Base-by-base conservation (phyloP, 2,797 vertebrate genomes). In the Eupleurogrammus muticus region DNA sequence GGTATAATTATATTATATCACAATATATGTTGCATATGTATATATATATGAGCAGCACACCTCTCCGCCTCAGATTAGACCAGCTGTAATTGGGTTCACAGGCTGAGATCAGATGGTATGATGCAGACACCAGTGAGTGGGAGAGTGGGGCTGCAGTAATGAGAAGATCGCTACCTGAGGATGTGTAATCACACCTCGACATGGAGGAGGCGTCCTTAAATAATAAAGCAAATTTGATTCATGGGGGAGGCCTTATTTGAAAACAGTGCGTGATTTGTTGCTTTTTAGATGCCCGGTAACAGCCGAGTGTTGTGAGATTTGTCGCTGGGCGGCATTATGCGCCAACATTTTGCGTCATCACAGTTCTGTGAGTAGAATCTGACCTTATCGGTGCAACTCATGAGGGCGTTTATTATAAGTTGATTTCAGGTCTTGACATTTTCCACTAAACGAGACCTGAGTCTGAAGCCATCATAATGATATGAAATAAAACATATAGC, bases 131-230 rank as follows among this genome's bases (percentile, higher is more conserved):
- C 42, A 47, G 51, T 38, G 48, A 28, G 24, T 17, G 49, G 44
- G 32, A 55, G 24, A 58, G 35, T n/a, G 47, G 17, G 5, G 56
- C 76, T 81, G 68, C 55, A 68, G 19, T 80, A 87, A 89, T 72
- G 68, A 84, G 82, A 68, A 56, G 70, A 82, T 34, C 51, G 68
- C 24, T 57, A 78, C 80, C 84, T 42, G 74, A 77, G 78, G 87
- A 79, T 50, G 57, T 86, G 60, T 74, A 73, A 87, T 87, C 61
- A 70, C 55, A 44, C 23, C 21, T 48, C 44, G 58, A 47, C 16
- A 23, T 8, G 35, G 7, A 82, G n/a, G 44, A 82, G n/a, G 44
- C 47, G 53, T 54, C 24, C 24, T 20, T 51, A 49, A 73, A 70
- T 70, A 62, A 79, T 63, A 40, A 60, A 49, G 7, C 5, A 58